Evolutionary conservation across 2,797 vertebrate genomes (phyloP).

Genomic region (Neopelma chrysocephalum): DNA sequence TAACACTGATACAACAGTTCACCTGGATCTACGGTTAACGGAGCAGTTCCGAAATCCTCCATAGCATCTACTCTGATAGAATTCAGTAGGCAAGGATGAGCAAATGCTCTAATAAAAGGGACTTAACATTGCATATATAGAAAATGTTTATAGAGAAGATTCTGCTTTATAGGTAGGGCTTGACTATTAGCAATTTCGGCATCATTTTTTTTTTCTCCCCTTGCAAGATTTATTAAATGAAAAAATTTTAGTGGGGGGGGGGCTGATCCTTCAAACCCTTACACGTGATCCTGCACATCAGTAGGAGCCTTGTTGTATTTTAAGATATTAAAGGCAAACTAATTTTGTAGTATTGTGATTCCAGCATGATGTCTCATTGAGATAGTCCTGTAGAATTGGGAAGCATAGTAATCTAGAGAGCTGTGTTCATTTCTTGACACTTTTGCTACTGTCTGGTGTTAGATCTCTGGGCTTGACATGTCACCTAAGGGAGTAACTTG

Average conservation of each 20-base stretch:
- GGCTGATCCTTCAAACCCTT: conserved; percentile 28
- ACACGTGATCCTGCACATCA: conserved; percentile 35
- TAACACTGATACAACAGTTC: conserved; percentile 52
- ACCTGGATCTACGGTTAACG: conserved; percentile 61
- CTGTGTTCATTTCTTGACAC: conserved; percentile 63
- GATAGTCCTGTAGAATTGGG: conserved; percentile 60
- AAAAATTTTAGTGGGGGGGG: background rate
- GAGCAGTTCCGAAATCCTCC: conserved; percentile 51
- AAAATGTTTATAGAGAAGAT: conserved; percentile 65
- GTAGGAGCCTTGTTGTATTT: conserved; percentile 65
- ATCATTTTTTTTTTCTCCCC: conserved; percentile 59
- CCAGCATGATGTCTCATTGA: conserved; percentile 61
- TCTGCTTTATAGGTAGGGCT: conserved; percentile 69
- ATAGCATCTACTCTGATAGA: conserved; percentile 63
- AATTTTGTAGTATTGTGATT: conserved; percentile 66
- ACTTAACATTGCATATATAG: conserved; percentile 66
- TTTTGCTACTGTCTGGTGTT: conserved; percentile 54
- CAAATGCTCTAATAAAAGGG: conserved; percentile 61
- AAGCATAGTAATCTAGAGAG: conserved; percentile 54
- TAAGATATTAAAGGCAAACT: conserved; percentile 61
- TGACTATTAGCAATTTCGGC: conserved; percentile 66
- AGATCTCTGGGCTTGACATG: conserved; percentile 37
- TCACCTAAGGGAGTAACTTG: conserved; percentile 13
- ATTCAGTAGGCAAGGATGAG: conserved; percentile 68
- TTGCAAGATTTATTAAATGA: conserved; percentile 58